Conservation (phyloP, 1,140 invertebrate genomes). For the Thaumatotibia leucotreta region DNA sequence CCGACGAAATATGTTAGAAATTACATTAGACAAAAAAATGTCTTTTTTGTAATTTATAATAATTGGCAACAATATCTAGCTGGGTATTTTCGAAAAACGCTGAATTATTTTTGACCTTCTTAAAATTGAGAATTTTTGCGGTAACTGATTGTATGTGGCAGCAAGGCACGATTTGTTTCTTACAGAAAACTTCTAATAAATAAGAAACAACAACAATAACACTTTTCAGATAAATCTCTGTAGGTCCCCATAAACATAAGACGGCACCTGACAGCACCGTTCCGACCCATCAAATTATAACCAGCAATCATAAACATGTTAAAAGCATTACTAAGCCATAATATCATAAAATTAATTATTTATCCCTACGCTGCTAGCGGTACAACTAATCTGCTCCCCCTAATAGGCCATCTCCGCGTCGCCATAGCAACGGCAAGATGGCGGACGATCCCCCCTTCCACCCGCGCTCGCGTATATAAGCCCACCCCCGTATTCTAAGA, state of each 20-base stretch:
- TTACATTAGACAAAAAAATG: too few species aligned
- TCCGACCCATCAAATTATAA: constrained; percentile 8
- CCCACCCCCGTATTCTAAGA: constrained; percentile 30
- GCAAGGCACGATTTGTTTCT: too few species aligned
- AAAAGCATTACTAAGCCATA: constrained; percentile 5
- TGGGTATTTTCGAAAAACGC: too few species aligned
- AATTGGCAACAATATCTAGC: too few species aligned
- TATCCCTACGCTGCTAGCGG: constrained; percentile 22
- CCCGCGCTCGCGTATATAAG: constrained; percentile 55
- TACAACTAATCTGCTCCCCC: constrained; percentile 69
- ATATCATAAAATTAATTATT: constrained; percentile 12
- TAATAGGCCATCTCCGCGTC: constrained; percentile 74
- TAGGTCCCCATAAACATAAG: constrained; percentile 2
- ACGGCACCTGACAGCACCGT: not conserved
- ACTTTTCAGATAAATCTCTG: too few species aligned
- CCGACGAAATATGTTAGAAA: too few species aligned
- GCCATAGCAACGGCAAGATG: constrained; percentile 67
- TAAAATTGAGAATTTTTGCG: too few species aligned
- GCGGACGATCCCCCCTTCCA: constrained; percentile 43
- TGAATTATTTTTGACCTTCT: too few species aligned
- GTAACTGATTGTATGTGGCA: too few species aligned
- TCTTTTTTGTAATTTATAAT: too few species aligned
- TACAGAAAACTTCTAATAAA: too few species aligned
- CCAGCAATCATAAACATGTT: constrained; percentile 11
- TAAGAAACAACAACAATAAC: too few species aligned